phyloP scores from a whole-genome alignment of 2,888 invertebrate genomes.

The Hanleya hanleyi region DNA sequence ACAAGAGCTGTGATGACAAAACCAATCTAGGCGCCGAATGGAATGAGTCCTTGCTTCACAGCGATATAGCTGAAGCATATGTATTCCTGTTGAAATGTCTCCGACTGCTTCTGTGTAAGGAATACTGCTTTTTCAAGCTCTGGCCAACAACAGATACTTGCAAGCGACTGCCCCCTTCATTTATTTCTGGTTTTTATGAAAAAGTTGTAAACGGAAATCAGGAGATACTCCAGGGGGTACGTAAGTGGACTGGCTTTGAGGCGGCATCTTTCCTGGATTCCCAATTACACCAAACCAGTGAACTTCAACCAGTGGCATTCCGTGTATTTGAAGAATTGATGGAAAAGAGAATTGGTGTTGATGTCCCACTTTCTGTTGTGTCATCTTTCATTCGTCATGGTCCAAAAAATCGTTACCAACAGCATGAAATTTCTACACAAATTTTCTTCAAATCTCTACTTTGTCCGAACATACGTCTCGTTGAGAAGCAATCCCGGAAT shows the following conservation, averaged over 20 bases:
- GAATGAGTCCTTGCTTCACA: slow-evolving; percentile 49
- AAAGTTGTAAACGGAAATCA: background rate
- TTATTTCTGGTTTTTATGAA: background rate
- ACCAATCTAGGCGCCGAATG: slow-evolving; percentile 37
- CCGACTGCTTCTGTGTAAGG: too few species aligned
- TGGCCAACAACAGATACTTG: slow-evolving; percentile 8
- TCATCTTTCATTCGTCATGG: too few species aligned
- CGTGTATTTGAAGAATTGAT: slow-evolving; percentile 19
- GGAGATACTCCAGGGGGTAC: slow-evolving; percentile 14
- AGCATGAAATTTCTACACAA: too few species aligned
- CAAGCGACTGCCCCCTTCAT: background rate
- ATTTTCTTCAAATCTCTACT: too few species aligned
- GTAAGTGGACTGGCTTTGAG: slow-evolving; percentile 31
- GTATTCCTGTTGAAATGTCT: too few species aligned
- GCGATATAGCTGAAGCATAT: slow-evolving; percentile 44
- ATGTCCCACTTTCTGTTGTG: too few species aligned
- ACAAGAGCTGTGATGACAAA: slow-evolving; percentile 56
- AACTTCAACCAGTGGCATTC: slow-evolving; percentile 21
- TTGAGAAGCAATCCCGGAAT: too few species aligned
- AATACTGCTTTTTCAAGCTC: slow-evolving; percentile 15
- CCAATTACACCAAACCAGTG: too few species aligned
- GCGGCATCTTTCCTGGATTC: slow-evolving; percentile 43
- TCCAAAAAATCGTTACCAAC: too few species aligned
- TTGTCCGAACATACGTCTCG: too few species aligned
- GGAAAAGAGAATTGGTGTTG: too few species aligned